Base-by-base conservation (phyloP, 2,888 invertebrate species). In the Epistrophella euchroma region DNA sequence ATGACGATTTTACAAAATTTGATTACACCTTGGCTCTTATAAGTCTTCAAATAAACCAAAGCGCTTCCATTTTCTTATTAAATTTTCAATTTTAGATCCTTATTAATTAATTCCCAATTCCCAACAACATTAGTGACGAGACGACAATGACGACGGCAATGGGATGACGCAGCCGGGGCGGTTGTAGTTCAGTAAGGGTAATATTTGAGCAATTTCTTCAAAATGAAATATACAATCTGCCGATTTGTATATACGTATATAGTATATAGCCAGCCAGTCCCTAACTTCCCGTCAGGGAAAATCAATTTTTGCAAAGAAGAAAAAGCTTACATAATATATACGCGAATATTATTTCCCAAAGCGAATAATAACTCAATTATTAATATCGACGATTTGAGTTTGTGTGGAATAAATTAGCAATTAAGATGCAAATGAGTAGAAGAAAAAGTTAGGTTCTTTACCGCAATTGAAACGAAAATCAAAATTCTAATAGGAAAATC, bases 381-480 rank as follows among this genome's bases (percentile, higher is more conserved):
- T 80, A 72, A 85, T 79, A 75, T 35, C 58, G 37, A 37, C 45
- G 66, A 55, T 40, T 64, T 35, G 75, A 52, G 56, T 47, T 75
- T 64, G 55, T 52, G 71, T 17, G 68, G 84, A 80, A 84, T 84
- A 84, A 84, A 80, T 84, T 84, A 80, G 80, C 72, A 85, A 80
- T 85, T 80, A 80, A 76, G 84, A 85, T 85, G 80, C 75, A 80
- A 85, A 85, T 84, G 52, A 71, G 66, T 58, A 28, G 62, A 37
- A 58, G 66, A 64, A 56, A 75, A 71, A 37, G 75, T 58, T 43
- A 58, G 37, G 17, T 22, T 58, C 32, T 50, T 35, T 56, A 10
- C 28, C 19, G 64, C 52, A 58, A 72, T 60, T 47, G 71, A 72
- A 56, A 32, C 17, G 32, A 35, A 15, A 71, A 64, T 64, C 28